Conservation (phyloP, 2,888 invertebrate species). For the Cephalotes varians region DNA sequence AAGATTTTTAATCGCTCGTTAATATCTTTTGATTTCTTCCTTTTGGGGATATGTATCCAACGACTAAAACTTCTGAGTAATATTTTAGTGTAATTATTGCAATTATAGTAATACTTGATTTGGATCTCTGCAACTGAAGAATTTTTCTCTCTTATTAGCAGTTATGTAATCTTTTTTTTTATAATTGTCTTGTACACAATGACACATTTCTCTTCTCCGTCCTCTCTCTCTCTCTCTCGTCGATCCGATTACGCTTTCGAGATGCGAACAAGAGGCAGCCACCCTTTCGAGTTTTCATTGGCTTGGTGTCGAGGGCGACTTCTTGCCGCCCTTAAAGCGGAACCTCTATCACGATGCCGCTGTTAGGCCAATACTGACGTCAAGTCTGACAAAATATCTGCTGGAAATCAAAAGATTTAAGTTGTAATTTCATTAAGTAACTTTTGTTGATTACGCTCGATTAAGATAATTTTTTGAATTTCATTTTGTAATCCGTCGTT, state of each 20-base stretch:
- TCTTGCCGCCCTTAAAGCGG: conserved; percentile 30
- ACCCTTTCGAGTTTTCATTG: neutral
- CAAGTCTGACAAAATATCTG: conserved; percentile 42
- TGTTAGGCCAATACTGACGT: conserved; percentile 26
- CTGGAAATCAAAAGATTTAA: conserved; percentile 49
- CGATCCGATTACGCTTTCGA: neutral
- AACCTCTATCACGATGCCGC: conserved; percentile 23
- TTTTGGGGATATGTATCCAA: neutral
- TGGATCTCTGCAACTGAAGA: neutral
- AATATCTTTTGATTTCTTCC: neutral
- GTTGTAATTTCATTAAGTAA: neutral
- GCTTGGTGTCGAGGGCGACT: neutral
- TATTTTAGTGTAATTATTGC: neutral
- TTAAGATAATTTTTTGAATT: neutral
- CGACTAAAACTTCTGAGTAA: neutral
- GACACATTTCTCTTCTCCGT: neutral
- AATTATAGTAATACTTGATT: neutral
- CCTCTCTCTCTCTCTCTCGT: neutral
- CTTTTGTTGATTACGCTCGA: neutral
- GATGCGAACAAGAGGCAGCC: conserved; percentile 3
- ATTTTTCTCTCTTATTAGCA: neutral
- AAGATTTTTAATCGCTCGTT: neutral
- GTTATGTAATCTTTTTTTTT: neutral
- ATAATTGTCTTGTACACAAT: neutral
- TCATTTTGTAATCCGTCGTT: neutral